Evolutionary conservation across 2,113 vertebrate genomes (phyloP).

Genomic region (Ellobius talpinus): DNA sequence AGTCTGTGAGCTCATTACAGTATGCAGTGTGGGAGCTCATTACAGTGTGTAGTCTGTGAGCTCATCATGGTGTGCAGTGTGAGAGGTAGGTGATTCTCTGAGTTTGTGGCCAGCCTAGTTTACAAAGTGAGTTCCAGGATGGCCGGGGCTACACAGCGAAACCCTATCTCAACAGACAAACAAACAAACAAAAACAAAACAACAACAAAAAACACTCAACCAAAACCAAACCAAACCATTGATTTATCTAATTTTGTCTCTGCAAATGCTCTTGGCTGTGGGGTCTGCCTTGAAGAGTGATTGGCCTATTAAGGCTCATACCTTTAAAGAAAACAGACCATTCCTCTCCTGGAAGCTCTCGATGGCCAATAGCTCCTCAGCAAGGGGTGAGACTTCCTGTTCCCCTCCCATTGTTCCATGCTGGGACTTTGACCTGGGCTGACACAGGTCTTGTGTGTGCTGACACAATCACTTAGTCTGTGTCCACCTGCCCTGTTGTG

Average conservation of each 20-base stretch:
- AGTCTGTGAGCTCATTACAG: neutral
- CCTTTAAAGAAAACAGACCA: neutral
- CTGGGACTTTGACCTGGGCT: neutral
- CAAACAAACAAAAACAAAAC: neutral
- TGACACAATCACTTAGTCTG: neutral
- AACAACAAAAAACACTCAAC: neutral
- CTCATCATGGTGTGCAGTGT: neutral
- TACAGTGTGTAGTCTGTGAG: neutral
- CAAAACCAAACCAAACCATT: neutral
- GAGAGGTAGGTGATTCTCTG: neutral
- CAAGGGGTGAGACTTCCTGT: neutral
- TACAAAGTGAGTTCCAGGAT: neutral
- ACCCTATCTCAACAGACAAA: neutral
- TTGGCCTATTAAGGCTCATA: neutral
- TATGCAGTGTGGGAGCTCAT: neutral
- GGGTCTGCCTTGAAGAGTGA: neutral
- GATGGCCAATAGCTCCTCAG: neutral
- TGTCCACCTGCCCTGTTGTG: too few relatives aligned
- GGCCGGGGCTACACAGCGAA: neutral
- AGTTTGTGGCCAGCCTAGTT: neutral
- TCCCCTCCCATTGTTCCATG: too few relatives aligned
- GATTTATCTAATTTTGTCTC: neutral
- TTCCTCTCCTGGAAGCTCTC: neutral
- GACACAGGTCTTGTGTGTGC: neutral
- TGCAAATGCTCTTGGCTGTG: neutral